Conservation (phyloP, 2,113 vertebrate species). For the Megaptera novaeangliae region DNA sequence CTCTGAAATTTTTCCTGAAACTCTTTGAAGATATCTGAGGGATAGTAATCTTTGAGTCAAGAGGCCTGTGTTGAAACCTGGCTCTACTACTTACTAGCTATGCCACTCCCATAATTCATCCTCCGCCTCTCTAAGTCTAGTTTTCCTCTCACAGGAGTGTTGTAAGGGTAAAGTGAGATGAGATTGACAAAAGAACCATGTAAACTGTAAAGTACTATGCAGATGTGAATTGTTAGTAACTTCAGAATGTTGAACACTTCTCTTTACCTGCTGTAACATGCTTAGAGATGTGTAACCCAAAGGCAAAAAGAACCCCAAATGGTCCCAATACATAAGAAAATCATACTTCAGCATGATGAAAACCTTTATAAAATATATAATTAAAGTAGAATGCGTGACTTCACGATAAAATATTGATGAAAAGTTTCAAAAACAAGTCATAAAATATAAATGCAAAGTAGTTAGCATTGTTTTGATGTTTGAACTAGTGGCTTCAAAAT, state of each 20-base stretch:
- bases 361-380: conserved; percentile 34
- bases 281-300: neutral
- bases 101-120: neutral
- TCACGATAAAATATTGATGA: conserved; percentile 53
- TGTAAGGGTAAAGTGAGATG: neutral
- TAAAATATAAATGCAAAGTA: conserved; percentile 59
- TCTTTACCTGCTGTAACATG: neutral
- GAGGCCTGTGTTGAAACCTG: neutral
- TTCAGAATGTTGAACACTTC: neutral
- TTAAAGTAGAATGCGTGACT: conserved; percentile 45
- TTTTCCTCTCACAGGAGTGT: neutral
- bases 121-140: neutral
- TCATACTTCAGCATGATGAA: neutral
- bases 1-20: neutral
- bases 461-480: conserved; percentile 56
- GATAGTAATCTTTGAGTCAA: neutral
- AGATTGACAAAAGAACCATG: neutral
- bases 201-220: neutral
- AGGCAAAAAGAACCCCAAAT: neutral
- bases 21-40: neutral
- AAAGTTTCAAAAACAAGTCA: conserved; percentile 45
- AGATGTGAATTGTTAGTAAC: neutral
- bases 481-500: neutral
- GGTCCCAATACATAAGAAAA: neutral
- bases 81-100: neutral